Evolutionary conservation across 2,113 vertebrate species (phyloP), one percentile per base, ranked within the genome.

Genomic region (Lepisosteus oculatus): DNA sequence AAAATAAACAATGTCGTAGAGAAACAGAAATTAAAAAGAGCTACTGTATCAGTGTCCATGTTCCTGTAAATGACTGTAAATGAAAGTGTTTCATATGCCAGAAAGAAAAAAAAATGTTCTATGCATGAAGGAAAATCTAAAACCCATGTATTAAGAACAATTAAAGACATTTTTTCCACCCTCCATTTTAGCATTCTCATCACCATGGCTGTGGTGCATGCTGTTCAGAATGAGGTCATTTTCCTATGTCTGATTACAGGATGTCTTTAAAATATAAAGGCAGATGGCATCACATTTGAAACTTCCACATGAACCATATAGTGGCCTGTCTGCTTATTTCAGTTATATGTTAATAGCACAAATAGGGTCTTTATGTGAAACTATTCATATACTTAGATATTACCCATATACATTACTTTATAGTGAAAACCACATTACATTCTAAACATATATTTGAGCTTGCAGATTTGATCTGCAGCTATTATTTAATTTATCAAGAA

Each of bases 151-250:
- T 65, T 72, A 55, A 9, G 55, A 55, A 3, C 59, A 63, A n/a
- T 68, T 61, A 29, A 29, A 29, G 29, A 29, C 29, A 29, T 29
- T 6, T 51, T 51, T 51, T 51, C 47, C 47, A 51, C 47, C 47
- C 1, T 51, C 47, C 47, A 5, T 43, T 59, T n/a, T 9, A 43
- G 3, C 45, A 43, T 45, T 55, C 61, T 57, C 66, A 68, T 64
- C 75, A 65, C 77, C 64, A 74, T 56, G 73, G 51, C 55, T 55
- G 9, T 59, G 67, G 56, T 77, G 68, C 65, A 56, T 17, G 69
- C 69, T 47, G 77, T 51, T 11, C 44, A 72, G 55, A n/a, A 29
- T 82, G 74, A 77, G 67, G 62, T 78, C 42, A 68, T 79, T 77
- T 80, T 80, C 71, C 71, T 68, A 57, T n/a, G 43, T 29, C 43